These are phyloP conservation scores for Blera fallax DNA, from an alignment of 2,888 invertebrate species.

Conservation along the genomic window DNA sequence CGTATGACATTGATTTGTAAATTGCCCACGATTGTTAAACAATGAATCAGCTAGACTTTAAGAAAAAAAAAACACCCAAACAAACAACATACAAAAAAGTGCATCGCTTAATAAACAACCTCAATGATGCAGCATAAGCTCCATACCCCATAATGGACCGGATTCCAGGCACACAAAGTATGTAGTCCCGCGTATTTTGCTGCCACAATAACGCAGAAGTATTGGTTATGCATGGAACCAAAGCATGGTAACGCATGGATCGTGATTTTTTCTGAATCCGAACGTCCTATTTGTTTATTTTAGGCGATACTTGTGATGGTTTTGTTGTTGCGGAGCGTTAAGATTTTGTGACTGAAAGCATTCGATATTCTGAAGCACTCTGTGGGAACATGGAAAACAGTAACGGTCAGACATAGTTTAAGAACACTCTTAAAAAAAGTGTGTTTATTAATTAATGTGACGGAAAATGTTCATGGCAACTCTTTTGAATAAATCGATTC, in stretches of 20 bases:
- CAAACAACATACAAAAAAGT: slow-evolving; percentile 14
- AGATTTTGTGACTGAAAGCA: slow-evolving; percentile 19
- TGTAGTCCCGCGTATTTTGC: background rate
- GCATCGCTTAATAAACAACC: slow-evolving; percentile 30
- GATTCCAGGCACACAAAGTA: background rate
- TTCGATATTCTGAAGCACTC: background rate
- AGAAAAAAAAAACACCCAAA: background rate
- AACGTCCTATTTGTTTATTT: slow-evolving; percentile 57
- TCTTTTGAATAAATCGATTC: background rate
- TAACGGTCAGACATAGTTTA: background rate
- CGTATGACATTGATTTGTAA: slow-evolving; percentile 62
- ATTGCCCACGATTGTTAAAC: slow-evolving; percentile 50
- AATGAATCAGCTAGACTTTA: slow-evolving; percentile 52
- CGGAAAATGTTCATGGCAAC: too few relatives aligned
- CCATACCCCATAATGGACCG: slow-evolving; percentile 29
- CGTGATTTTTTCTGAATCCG: slow-evolving; percentile 36
- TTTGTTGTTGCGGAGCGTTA: slow-evolving; percentile 1
- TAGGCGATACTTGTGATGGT: slow-evolving; percentile 23
- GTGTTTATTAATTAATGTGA: too few relatives aligned
- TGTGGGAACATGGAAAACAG: background rate
- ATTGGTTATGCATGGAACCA: background rate
- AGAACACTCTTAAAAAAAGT: background rate
- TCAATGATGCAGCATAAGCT: slow-evolving; percentile 42
- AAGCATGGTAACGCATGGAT: slow-evolving; percentile 24
- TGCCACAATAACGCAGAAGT: background rate